A percentile compares a stretch with the other conserved stretches of the same genome.
Evolutionary conservation across 2,888 invertebrate species (phyloP).

Genomic region (Xestia xanthographa): DNA sequence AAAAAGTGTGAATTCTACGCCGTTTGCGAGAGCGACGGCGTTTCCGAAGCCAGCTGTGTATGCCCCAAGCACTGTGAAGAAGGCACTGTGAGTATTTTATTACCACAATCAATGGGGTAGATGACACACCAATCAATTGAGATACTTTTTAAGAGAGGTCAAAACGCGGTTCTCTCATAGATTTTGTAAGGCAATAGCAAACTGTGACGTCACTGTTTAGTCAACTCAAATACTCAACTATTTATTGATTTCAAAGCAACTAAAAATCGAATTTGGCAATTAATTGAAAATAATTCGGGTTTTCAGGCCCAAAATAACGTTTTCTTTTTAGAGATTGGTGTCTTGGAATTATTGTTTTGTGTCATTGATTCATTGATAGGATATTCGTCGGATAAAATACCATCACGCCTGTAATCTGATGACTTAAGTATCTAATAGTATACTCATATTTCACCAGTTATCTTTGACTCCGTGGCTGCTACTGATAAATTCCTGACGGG

Average conservation of each 20-base stretch:
- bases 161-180: no score
- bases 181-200: no score
- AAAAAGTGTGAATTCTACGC: conserved; percentile 95
- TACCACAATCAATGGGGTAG: background rate
- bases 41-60: conserved; percentile 91
- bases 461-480: background rate
- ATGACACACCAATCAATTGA: no score
- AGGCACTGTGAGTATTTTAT: conserved; percentile 82
- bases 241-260: no score
- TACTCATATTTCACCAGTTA: background rate
- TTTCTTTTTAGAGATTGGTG: no score
- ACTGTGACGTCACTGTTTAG: no score
- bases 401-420: background rate
- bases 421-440: background rate
- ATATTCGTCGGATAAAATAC: background rate
- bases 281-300: no score
- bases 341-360: no score
- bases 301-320: no score
- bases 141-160: no score
- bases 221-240: no score
- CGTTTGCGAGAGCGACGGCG: conserved; percentile 92
- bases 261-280: no score
- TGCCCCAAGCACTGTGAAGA: conserved; percentile 91
- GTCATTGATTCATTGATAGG: background rate
- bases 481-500: background rate